Evolutionary conservation across 2,113 vertebrate species (phyloP).

Genomic region (Rana temporaria): DNA sequence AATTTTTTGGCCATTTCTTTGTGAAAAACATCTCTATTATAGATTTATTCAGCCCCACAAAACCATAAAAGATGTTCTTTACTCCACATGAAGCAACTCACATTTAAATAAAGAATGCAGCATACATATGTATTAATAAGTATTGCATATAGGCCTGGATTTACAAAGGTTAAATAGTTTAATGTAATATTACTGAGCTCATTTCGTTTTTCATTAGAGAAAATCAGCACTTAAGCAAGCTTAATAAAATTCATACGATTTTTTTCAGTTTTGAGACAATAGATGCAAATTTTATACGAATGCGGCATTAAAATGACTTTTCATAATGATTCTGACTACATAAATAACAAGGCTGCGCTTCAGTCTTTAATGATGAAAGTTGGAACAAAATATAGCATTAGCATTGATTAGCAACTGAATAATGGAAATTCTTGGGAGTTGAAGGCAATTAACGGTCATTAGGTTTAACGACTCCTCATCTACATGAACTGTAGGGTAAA

Average conservation of each 20-base stretch:
- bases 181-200: slow-evolving; percentile 14
- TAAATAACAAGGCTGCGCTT: slow-evolving; percentile 11
- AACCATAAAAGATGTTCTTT: background rate
- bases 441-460: background rate
- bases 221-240: background rate
- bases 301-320: slow-evolving; percentile 23
- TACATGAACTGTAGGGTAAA: background rate
- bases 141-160: background rate
- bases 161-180: slow-evolving; percentile 10
- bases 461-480: background rate
- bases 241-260: background rate
- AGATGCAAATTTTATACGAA: slow-evolving; percentile 38
- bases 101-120: background rate
- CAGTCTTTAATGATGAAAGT: slow-evolving; percentile 4
- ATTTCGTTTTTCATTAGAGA: slow-evolving; percentile 30
- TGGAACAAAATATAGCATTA: background rate
- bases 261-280: slow-evolving; percentile 23
- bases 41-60: background rate
- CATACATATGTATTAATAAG: background rate
- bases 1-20: background rate
- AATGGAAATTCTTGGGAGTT: background rate
- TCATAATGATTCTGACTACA: slow-evolving; percentile 14
- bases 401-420: background rate
- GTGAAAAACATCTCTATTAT: background rate
- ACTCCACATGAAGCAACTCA: background rate